These are phyloP conservation scores for Rhorus exstirpatorius DNA, from an alignment of 2,888 invertebrate species.

Conservation along the genomic window DNA sequence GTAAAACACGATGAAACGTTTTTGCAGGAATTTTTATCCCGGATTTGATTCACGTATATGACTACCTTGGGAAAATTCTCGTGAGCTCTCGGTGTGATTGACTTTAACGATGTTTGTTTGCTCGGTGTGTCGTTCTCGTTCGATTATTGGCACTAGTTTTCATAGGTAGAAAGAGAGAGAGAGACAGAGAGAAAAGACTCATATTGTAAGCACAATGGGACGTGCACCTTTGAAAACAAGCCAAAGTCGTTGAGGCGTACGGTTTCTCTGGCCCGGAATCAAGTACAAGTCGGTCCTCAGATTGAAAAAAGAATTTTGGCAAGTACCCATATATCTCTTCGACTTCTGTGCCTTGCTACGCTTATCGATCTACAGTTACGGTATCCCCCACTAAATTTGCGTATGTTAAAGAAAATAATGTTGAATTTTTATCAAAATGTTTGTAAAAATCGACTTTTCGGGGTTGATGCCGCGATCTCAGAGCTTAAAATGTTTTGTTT, in stretches of 20 bases:
- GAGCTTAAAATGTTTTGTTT: not conserved
- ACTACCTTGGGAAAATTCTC: constrained; percentile 31
- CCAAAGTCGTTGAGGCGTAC: constrained; percentile 68
- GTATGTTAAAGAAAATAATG: not conserved
- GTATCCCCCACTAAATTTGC: not conserved
- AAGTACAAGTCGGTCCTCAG: constrained; percentile 69
- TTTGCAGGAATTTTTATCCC: constrained; percentile 19
- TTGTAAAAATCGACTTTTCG: not conserved
- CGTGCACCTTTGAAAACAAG: constrained; percentile 61
- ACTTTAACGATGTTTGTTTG: constrained; percentile 66
- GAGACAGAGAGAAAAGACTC: constrained; percentile 8
- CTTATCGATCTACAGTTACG: not conserved
- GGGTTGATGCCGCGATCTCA: not conserved
- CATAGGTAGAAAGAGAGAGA: not conserved
- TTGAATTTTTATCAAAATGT: not conserved
- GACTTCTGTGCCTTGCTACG: constrained; percentile 20
- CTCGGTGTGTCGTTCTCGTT: constrained; percentile 47
- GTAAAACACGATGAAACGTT: not conserved
- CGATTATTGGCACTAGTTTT: constrained; percentile 58
- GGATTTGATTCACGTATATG: not conserved
- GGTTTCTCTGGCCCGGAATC: constrained; percentile 69
- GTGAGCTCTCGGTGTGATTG: constrained; percentile 45
- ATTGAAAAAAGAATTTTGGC: constrained; percentile 70
- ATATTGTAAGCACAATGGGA: constrained; percentile 43
- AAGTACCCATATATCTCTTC: constrained; percentile 61